A percentile compares a stretch with the other conserved stretches of the same genome.
Conservation (phyloP, 2,797 vertebrate genomes). For the Galago senegalensis region DNA sequence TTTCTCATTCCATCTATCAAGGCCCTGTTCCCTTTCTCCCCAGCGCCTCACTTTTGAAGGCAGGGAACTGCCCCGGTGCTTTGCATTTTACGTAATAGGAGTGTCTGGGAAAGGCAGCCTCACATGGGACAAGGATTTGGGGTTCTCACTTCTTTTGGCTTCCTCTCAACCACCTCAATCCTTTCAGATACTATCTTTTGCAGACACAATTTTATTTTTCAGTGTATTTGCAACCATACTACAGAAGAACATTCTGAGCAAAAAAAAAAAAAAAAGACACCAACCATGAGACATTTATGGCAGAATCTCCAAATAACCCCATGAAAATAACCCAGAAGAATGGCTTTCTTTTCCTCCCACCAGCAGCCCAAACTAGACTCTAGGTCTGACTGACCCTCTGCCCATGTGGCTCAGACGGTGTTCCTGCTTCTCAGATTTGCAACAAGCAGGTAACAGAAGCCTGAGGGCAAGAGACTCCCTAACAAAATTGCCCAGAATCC, state of each 20-base stretch:
- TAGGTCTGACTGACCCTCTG: not conserved
- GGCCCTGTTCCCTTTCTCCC: not conserved
- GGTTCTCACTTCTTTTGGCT: constrained; percentile 29
- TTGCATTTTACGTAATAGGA: not conserved
- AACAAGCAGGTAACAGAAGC: not conserved
- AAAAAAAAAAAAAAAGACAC: not conserved
- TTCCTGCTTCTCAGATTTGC: not conserved
- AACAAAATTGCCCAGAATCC: not conserved
- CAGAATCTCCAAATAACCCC: not conserved
- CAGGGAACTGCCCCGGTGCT: not conserved
- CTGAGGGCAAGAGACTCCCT: not conserved
- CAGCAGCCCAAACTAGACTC: not conserved
- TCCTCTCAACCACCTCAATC: not conserved
- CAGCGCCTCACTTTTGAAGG: not conserved
- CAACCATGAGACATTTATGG: not conserved
- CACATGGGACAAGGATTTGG: not conserved
- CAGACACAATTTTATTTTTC: not conserved
- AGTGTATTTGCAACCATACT: not conserved
- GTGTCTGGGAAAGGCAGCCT: not conserved
- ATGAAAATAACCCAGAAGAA: constrained; percentile 4
- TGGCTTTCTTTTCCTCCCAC: not conserved
- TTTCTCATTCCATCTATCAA: not conserved
- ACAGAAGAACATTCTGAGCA: not conserved
- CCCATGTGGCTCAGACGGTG: not conserved
- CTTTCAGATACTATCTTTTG: not conserved